Conservation (phyloP, 2,888 invertebrate species). For the Carpatolechia fugitivella region DNA sequence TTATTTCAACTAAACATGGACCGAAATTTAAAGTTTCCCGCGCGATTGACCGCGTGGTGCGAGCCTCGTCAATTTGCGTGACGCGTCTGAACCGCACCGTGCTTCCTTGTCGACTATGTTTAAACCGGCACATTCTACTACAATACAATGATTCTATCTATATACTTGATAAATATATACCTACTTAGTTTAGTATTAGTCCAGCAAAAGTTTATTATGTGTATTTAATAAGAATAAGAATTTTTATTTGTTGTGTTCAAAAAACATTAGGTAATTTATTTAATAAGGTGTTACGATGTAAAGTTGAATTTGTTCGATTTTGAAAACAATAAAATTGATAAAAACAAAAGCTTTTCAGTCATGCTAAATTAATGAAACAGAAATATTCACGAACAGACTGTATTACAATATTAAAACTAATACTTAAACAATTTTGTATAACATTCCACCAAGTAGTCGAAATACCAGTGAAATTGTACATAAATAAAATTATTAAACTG, state of each 20-base stretch:
- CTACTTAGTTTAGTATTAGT: not conserved
- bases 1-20: not conserved
- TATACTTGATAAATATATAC: slow-evolving; percentile 1
- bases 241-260: no score
- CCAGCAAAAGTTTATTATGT: no score
- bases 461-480: not conserved
- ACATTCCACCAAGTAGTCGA: not conserved
- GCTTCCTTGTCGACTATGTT: slow-evolving; percentile 59
- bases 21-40: slow-evolving; percentile 6
- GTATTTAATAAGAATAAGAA: no score
- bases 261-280: no score
- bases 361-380: no score
- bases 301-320: no score
- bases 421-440: not conserved
- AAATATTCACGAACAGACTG: no score
- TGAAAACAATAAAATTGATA: no score
- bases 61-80: slow-evolving; percentile 32
- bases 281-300: no score
- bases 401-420: no score
- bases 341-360: no score
- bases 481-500: no score
- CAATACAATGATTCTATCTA: slow-evolving; percentile 41
- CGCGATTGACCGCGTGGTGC: slow-evolving; percentile 44
- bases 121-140: slow-evolving; percentile 42
- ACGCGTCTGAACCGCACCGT: slow-evolving; percentile 55